Evolutionary conservation across 2,888 invertebrate genomes (phyloP).

Genomic region (Chrysotoxum bicinctum): DNA sequence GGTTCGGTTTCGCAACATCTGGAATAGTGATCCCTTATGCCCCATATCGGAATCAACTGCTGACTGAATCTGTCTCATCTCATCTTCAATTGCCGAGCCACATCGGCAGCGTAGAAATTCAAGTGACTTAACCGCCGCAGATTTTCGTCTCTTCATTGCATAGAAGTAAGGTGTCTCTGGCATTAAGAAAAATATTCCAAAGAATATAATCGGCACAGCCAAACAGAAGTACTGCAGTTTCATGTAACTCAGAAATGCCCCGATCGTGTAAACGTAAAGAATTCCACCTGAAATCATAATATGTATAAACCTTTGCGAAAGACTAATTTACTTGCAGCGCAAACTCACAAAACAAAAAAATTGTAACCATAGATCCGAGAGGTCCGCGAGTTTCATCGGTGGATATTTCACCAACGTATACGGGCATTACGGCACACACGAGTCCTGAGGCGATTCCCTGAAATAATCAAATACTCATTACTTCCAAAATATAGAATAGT

Average conservation of each 20-base stretch:
- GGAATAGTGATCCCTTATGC: conserved; percentile 81
- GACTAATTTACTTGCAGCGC: conserved; percentile 21
- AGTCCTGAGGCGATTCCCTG: conserved; percentile 86
- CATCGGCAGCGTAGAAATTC: conserved; percentile 86
- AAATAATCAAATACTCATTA: neutral
- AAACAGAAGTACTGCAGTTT: conserved; percentile 86
- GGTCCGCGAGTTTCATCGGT: conserved; percentile 90
- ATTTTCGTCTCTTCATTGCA: conserved; percentile 83
- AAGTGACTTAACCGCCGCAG: conserved; percentile 86
- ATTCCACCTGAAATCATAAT: conserved; percentile 83
- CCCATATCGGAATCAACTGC: conserved; percentile 81
- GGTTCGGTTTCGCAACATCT: conserved; percentile 85
- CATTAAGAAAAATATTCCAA: conserved; percentile 86
- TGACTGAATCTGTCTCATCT: conserved; percentile 85
- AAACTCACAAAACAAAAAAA: conserved; percentile 84
- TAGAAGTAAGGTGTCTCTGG: conserved; percentile 92
- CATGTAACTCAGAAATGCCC: conserved; percentile 87
- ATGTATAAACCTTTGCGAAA: too few species aligned
- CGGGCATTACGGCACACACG: conserved; percentile 88
- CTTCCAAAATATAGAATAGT: neutral
- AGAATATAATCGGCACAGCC: conserved; percentile 84
- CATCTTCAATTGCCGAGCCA: conserved; percentile 84
- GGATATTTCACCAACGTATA: conserved; percentile 94
- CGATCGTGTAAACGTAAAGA: conserved; percentile 87
- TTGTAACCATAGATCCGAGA: conserved; percentile 90